phyloP scores from a whole-genome alignment of 2,888 invertebrate genomes.

The Thalpophila matura region DNA sequence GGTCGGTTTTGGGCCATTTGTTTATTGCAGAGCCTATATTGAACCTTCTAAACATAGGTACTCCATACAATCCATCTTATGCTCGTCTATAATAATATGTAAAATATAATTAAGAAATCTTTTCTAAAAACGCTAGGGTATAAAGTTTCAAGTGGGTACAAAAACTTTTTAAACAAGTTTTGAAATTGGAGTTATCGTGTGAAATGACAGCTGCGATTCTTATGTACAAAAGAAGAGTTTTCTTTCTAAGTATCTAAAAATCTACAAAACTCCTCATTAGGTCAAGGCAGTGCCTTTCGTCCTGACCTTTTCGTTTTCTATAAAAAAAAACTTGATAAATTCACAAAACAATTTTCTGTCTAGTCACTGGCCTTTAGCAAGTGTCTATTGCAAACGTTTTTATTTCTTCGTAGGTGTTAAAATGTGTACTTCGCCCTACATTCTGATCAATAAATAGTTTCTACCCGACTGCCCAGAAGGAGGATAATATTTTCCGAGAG shows the following conservation, averaged over 20 bases:
- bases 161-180: background rate
- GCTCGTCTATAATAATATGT: no score
- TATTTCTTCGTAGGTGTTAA: slow-evolving; percentile 6
- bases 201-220: slow-evolving; percentile 30
- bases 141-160: no score
- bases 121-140: no score
- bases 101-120: no score
- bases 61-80: no score
- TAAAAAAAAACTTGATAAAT: slow-evolving; percentile 55
- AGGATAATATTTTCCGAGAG: no score
- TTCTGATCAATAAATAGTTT: background rate
- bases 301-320: slow-evolving; percentile 62
- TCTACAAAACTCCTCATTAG: slow-evolving; percentile 58
- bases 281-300: slow-evolving; percentile 67
- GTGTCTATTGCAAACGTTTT: background rate
- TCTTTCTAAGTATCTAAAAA: slow-evolving; percentile 30
- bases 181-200: background rate
- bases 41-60: no score
- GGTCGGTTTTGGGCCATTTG: no score
- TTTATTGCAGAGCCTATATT: no score
- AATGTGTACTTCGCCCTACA: background rate
- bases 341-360: slow-evolving; percentile 55
- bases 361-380: slow-evolving; percentile 55
- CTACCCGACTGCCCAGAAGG: no score
- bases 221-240: slow-evolving; percentile 6